Percentiles rank a stretch among this genome's conserved stretches.
Evolutionary conservation across 2,113 vertebrate genomes (phyloP).

Genomic region (Phalacrocorax brasilianus): DNA sequence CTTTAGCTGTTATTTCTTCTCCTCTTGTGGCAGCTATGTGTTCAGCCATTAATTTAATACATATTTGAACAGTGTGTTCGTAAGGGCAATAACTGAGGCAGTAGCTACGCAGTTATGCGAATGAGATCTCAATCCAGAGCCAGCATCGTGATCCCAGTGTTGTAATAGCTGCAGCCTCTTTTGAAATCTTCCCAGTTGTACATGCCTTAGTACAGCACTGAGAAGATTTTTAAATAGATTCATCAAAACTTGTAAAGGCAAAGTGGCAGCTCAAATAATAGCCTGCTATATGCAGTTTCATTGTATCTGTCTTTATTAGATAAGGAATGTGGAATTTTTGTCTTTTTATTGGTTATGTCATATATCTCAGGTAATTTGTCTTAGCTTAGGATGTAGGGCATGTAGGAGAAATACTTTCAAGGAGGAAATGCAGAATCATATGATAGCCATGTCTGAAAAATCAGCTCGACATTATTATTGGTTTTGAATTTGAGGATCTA

Average conservation of each 20-base stretch:
- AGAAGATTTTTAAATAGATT: conserved; percentile 56
- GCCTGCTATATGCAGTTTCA: conserved; percentile 33
- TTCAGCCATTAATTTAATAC: neutral
- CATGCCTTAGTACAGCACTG: neutral
- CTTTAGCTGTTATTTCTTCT: neutral
- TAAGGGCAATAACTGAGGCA: neutral
- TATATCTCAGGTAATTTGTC: neutral
- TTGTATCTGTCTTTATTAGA: conserved; percentile 32
- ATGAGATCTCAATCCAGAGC: neutral
- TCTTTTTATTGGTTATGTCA: neutral
- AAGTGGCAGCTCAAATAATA: conserved; percentile 64
- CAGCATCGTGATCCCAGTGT: neutral
- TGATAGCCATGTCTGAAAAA: neutral
- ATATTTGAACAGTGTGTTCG: neutral
- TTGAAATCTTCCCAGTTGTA: neutral
- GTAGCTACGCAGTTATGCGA: neutral
- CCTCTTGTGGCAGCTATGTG: neutral
- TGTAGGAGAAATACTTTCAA: neutral
- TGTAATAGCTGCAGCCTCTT: conserved; percentile 11
- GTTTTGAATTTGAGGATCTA: neutral
- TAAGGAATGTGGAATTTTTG: conserved; percentile 1
- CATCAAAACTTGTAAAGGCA: conserved; percentile 40
- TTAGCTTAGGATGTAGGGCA: neutral
- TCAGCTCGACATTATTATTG: neutral
- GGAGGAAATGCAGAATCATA: neutral